These are phyloP conservation scores for Iselma pallidipennis DNA, from an alignment of 2,888 invertebrate species.

Conservation along the genomic window DNA sequence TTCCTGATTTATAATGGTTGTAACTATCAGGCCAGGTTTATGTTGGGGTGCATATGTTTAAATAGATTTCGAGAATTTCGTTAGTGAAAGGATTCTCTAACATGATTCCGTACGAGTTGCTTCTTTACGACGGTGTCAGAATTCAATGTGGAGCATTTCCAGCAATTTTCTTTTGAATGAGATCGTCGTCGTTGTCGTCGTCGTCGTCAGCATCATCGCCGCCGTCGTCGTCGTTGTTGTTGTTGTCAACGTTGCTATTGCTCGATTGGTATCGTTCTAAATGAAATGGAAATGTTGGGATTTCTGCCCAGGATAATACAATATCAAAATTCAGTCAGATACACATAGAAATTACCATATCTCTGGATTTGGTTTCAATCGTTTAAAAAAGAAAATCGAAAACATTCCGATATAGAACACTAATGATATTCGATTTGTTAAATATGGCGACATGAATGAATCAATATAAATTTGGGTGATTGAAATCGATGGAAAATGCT, in stretches of 20 bases:
- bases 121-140: background rate
- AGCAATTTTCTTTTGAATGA: background rate
- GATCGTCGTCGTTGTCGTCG: background rate
- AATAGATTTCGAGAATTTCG: background rate
- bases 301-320: background rate
- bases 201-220: background rate
- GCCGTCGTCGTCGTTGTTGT: background rate
- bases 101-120: background rate
- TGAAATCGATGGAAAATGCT: too few relatives aligned
- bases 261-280: background rate
- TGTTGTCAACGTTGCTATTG: background rate
- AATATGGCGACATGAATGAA: too few relatives aligned
- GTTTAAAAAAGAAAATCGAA: background rate
- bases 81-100: background rate
- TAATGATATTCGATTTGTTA: background rate
- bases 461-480: too few relatives aligned
- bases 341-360: background rate
- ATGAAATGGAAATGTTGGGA: background rate
- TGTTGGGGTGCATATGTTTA: background rate
- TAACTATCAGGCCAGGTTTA: background rate
- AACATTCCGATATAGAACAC: background rate
- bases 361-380: background rate
- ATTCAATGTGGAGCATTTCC: background rate
- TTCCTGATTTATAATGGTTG: background rate
- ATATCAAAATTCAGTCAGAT: background rate